Conservation (phyloP, 2,888 invertebrate genomes). For the Scaptodrosophila latifasciaeformis region DNA sequence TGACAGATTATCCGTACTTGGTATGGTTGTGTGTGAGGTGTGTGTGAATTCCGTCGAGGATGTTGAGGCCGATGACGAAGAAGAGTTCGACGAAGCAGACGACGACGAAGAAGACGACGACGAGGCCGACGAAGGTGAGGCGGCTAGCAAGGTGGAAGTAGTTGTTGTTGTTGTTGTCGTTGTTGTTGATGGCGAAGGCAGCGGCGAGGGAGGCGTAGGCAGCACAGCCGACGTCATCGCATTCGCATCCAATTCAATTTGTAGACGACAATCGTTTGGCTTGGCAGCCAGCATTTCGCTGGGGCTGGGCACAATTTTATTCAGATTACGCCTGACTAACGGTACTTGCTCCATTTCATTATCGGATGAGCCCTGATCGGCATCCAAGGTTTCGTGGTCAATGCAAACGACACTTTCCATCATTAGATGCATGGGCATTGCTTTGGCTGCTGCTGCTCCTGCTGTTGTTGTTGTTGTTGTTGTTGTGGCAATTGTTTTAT, state of each 20-base stretch:
- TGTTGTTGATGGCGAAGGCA: slow-evolving; percentile 13
- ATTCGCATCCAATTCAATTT: slow-evolving; percentile 45
- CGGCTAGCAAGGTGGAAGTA: too few species aligned
- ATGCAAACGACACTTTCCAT: slow-evolving; percentile 51
- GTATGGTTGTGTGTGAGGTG: slow-evolving; percentile 61
- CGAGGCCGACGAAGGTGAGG: slow-evolving; percentile 1
- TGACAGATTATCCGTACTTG: slow-evolving; percentile 62
- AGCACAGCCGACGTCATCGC: too few species aligned
- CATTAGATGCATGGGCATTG: slow-evolving; percentile 61
- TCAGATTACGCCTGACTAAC: slow-evolving; percentile 60
- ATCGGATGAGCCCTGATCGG: slow-evolving; percentile 42
- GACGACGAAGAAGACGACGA: slow-evolving; percentile 33
- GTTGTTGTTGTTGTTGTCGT: slow-evolving; percentile 11
- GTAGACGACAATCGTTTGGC: slow-evolving; percentile 54
- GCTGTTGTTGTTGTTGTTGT: slow-evolving; percentile 1
- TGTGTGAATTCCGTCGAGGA: slow-evolving; percentile 58
- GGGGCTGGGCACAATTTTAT: slow-evolving; percentile 52
- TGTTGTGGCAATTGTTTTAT: too few species aligned
- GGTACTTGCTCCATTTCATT: slow-evolving; percentile 61
- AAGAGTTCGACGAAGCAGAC: slow-evolving; percentile 38
- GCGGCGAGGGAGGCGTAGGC: too few species aligned
- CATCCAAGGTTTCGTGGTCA: too few species aligned
- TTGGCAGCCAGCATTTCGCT: background rate
- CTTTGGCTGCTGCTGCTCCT: background rate
- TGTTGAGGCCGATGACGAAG: slow-evolving; percentile 31